A percentile compares a stretch with the other conserved stretches of the same genome.
Conservation (phyloP, 2,797 vertebrate genomes). For the Pitangus sulphuratus region DNA sequence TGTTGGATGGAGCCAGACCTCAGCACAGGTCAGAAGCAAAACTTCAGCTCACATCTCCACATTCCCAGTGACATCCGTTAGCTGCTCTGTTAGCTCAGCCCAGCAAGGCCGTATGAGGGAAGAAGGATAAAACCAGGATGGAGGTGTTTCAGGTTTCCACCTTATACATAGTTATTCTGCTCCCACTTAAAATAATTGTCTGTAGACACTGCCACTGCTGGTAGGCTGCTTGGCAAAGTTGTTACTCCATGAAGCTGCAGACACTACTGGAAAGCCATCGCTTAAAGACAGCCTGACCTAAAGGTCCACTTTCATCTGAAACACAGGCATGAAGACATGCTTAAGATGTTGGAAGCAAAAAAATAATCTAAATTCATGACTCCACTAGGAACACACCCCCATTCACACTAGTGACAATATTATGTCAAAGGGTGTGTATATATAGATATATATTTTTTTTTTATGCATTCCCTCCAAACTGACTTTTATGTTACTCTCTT, state of each 20-base stretch:
- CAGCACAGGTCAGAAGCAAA: neutral
- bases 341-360: neutral
- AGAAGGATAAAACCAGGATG: neutral
- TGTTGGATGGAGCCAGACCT: neutral
- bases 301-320: neutral
- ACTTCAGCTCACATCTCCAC: neutral
- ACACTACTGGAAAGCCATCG: neutral
- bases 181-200: neutral
- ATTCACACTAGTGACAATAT: neutral
- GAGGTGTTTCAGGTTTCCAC: neutral
- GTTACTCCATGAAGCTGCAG: neutral
- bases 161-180: neutral
- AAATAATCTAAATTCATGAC: neutral
- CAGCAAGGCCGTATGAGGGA: rapidly evolving
- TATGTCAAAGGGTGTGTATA: neutral
- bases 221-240: neutral
- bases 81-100: neutral
- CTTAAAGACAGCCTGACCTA: neutral
- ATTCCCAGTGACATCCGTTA: neutral
- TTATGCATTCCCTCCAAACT: neutral
- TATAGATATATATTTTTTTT: neutral
- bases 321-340: neutral
- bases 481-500: neutral
- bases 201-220: neutral
- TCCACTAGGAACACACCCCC: neutral